These are phyloP conservation scores for Hypotaenidia philippensis DNA, from an alignment of 2,797 vertebrate genomes.

Conservation along the genomic window DNA sequence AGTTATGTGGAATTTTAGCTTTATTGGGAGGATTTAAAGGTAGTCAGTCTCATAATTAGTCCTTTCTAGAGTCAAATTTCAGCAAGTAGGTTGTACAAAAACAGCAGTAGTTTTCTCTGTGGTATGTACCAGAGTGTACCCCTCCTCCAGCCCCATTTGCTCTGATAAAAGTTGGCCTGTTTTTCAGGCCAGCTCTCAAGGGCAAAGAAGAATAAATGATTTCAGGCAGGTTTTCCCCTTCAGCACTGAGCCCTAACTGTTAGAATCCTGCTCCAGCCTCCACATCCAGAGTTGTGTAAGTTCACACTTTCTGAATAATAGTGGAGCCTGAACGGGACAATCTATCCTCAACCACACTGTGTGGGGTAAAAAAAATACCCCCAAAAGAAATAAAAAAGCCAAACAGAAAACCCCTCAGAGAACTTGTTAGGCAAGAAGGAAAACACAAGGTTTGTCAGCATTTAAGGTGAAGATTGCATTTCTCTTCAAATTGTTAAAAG, in stretches of 20 bases:
- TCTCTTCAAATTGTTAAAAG: not conserved
- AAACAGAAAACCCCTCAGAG: not conserved
- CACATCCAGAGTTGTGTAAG: not conserved
- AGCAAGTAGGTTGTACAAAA: not conserved
- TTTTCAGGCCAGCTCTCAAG: conserved; percentile 46
- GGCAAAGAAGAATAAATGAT: conserved; percentile 4
- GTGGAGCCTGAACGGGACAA: not conserved
- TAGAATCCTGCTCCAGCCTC: not conserved
- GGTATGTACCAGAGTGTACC: not conserved
- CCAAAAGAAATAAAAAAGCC: rapidly evolving
- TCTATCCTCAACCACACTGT: not conserved
- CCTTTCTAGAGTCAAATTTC: not conserved
- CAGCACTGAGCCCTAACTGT: not conserved
- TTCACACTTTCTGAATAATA: not conserved
- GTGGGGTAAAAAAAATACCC: not conserved
- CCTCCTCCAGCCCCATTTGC: not conserved
- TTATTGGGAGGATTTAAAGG: not conserved
- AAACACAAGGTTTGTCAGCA: not conserved
- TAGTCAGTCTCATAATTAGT: rapidly evolving
- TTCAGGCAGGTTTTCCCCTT: conserved; percentile 25
- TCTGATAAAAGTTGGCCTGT: not conserved
- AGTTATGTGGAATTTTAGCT: not conserved
- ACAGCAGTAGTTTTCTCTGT: not conserved
- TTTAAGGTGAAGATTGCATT: not conserved
- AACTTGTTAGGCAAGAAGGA: not conserved